Percentiles rank a stretch among this genome's conserved stretches.
phyloP scores from a whole-genome alignment of 2,113 vertebrate genomes.

The Bos javanicus region DNA sequence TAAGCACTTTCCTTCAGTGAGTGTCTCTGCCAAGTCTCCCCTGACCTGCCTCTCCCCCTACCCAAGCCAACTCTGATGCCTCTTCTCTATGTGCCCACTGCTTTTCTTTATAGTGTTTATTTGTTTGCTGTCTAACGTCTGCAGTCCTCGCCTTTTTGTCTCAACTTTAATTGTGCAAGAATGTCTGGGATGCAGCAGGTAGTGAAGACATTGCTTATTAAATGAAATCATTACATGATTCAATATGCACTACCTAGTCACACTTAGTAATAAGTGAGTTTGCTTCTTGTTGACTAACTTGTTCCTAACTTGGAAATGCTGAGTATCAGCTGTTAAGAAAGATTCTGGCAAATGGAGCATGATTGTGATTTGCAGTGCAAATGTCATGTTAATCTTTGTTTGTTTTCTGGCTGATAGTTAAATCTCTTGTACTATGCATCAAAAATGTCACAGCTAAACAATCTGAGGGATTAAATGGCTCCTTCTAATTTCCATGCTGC shows the following conservation, averaged over 20 bases:
- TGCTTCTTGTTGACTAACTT: conserved; percentile 51
- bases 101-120: background rate
- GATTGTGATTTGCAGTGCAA: conserved; percentile 60
- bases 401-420: conserved; percentile 51
- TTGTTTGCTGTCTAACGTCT: conserved; percentile 1
- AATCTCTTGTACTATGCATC: conserved; percentile 33
- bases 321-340: conserved; percentile 40
- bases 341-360: conserved; percentile 31
- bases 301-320: conserved; percentile 37
- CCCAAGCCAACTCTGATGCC: background rate
- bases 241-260: background rate
- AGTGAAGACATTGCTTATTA: background rate
- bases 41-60: background rate
- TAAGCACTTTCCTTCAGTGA: background rate
- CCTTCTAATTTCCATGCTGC: conserved; percentile 47
- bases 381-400: conserved; percentile 47
- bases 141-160: background rate
- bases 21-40: background rate
- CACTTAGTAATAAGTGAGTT: conserved; percentile 22
- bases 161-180: background rate
- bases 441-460: conserved; percentile 50
- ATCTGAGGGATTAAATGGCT: conserved; percentile 49
- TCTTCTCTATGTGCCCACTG: background rate
- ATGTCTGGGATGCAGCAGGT: background rate
- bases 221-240: background rate